phyloP scores from a whole-genome alignment of 2,888 invertebrate species.

The Cephus nigrinus region DNA sequence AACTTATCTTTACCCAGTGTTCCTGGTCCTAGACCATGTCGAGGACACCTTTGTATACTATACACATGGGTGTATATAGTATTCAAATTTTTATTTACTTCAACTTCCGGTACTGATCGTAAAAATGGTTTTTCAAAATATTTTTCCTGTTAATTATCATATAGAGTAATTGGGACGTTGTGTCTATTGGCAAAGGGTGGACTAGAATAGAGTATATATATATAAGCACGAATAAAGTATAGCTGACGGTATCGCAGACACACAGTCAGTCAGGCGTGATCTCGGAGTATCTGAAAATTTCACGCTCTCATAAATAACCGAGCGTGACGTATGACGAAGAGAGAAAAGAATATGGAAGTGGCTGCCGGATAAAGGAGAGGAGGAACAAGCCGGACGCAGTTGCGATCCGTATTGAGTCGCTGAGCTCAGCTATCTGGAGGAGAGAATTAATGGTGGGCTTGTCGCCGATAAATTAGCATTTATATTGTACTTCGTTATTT shows the following conservation, averaged over 20 bases:
- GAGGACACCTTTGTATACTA: neutral
- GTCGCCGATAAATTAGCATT: slow-evolving; percentile 56
- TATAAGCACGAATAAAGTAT: neutral
- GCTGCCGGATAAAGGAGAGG: neutral
- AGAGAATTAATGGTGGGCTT: neutral
- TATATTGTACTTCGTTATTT: slow-evolving; percentile 58
- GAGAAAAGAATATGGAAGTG: neutral
- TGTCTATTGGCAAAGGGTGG: neutral
- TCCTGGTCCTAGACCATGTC: neutral
- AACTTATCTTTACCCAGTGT: neutral
- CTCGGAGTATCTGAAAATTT: neutral
- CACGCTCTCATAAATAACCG: neutral
- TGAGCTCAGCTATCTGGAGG: neutral
- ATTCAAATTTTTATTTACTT: neutral
- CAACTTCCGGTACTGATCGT: neutral
- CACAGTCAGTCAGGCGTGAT: neutral
- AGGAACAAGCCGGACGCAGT: neutral
- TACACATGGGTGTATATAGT: neutral
- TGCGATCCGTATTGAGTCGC: neutral
- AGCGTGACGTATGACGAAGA: neutral
- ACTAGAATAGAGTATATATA: neutral
- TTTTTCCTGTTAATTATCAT: neutral
- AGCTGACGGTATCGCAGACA: neutral
- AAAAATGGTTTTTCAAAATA: too few species aligned
- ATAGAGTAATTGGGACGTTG: neutral